Evolutionary conservation across 2,797 vertebrate species (phyloP), one percentile per base, ranked within the genome.

Genomic region (Ptychobarbus kaznakovi): DNA sequence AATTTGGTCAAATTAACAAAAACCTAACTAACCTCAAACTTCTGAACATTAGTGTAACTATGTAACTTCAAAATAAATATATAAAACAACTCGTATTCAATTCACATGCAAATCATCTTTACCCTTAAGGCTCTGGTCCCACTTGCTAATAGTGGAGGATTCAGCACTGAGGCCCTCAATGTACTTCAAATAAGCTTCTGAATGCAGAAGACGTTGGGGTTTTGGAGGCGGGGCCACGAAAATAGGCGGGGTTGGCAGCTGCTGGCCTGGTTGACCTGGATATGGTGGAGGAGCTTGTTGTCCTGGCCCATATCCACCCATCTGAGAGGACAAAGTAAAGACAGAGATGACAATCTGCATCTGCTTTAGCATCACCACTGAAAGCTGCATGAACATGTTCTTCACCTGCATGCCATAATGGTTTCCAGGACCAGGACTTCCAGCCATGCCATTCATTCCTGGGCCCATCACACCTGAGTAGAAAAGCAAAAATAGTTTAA

Each of bases 51-150:
- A 35, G 16, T 35, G 15, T 35, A 35, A 38, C 32, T 35, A 38
- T 20, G 20, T 69, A 42, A 11, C 8, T 51, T 86, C 20, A 20
- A 20, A 68, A 68, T 12, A 6, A 4, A 63, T 9, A 2, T 5
- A 46, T 28, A 66, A 63, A 75, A 75, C 7, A 44, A 56, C 49
- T 40, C 42, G 22, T 18, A 18, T 66, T 3, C 13, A 73, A 68
- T 79, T 75, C 3, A 3, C 3, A 28, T 16, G 8, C 35, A 70
- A 35, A 56, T 13, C 1, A 10, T 56, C 80, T 79, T 44, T 92
- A 99, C 98, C 98, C 96, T 96, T 96, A 76, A 99, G 97, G 0
- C 96, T 97, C 92, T 99, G 97, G 93, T 99, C 98, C 98, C 98
- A 99, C 90, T 98, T 99, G 96, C 98, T 99, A 92, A 99, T 95